Percentiles rank a stretch among this genome's conserved stretches.
Conservation (phyloP, 2,113 vertebrate species). For the Microcebus ravelobensis region DNA sequence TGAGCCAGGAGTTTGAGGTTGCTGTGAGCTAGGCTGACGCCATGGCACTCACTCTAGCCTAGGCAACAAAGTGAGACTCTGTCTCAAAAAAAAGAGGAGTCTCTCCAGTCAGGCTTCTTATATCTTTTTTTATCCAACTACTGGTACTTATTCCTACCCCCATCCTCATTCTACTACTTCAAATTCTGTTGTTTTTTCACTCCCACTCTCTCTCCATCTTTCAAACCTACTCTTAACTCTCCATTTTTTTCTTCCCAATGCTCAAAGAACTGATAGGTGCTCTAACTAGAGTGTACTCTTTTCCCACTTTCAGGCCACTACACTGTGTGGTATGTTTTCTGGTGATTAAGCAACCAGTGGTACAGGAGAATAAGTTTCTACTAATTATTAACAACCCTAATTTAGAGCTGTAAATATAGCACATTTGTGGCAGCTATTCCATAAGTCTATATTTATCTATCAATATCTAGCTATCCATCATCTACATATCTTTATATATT, state of each 20-base stretch:
- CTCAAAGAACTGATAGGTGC: neutral
- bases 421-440: neutral
- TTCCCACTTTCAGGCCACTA: neutral
- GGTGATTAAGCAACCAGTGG: neutral
- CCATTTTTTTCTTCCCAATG: neutral
- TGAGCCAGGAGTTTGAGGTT: too few species aligned
- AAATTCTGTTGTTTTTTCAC: neutral
- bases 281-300: neutral
- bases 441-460: neutral
- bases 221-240: neutral
- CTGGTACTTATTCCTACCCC: too few species aligned
- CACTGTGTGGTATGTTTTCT: neutral
- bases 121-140: neutral
- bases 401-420: neutral
- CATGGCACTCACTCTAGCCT: too few species aligned
- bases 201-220: neutral
- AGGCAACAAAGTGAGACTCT: too few species aligned
- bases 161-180: neutral
- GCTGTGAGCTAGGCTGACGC: too few species aligned
- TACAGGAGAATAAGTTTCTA: neutral
- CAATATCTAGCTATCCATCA: neutral
- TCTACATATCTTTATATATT: neutral
- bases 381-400: neutral
- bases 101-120: neutral
- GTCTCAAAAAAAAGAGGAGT: too few species aligned